These are phyloP conservation scores for Amphimallon solstitiale DNA, from an alignment of 2,888 invertebrate genomes.

Conservation along the genomic window DNA sequence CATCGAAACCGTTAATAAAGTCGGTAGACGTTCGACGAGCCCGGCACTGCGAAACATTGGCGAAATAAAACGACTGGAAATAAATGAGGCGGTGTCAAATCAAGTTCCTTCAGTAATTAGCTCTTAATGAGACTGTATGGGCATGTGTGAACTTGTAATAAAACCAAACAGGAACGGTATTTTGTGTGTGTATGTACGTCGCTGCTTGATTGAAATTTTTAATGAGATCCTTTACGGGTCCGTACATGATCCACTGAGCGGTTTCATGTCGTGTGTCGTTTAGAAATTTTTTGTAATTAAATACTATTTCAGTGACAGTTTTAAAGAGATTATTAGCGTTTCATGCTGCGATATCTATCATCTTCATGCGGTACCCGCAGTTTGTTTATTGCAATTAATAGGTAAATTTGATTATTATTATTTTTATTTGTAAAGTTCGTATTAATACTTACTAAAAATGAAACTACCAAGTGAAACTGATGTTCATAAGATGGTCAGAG, in stretches of 20 bases:
- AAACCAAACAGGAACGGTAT: constrained; percentile 36
- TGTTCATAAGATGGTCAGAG: no score
- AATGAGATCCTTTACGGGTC: constrained; percentile 29
- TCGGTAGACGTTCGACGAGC: no score
- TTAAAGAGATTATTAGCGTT: background rate
- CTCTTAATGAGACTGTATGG: constrained; percentile 46
- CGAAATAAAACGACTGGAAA: constrained; percentile 28
- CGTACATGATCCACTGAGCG: background rate
- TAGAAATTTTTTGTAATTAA: constrained; percentile 15
- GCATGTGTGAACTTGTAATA: constrained; percentile 46
- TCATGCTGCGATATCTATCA: no score
- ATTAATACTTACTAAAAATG: no score
- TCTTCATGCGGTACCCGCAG: no score
- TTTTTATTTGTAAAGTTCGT: no score
- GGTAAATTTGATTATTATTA: no score
- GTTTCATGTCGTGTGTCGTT: background rate
- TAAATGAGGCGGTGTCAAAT: constrained; percentile 48
- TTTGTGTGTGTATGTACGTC: constrained; percentile 20
- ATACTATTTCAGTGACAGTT: no score
- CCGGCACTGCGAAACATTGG: constrained; percentile 11
- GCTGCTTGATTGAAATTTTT: constrained; percentile 34
- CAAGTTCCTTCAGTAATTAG: constrained; percentile 50
- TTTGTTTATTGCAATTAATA: no score
- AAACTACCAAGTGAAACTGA: no score
- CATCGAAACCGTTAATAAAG: no score